Percentiles rank a stretch among this genome's conserved stretches.
These are phyloP conservation scores for Nemurella pictetii DNA, from an alignment of 2,888 invertebrate genomes.

Conservation along the genomic window DNA sequence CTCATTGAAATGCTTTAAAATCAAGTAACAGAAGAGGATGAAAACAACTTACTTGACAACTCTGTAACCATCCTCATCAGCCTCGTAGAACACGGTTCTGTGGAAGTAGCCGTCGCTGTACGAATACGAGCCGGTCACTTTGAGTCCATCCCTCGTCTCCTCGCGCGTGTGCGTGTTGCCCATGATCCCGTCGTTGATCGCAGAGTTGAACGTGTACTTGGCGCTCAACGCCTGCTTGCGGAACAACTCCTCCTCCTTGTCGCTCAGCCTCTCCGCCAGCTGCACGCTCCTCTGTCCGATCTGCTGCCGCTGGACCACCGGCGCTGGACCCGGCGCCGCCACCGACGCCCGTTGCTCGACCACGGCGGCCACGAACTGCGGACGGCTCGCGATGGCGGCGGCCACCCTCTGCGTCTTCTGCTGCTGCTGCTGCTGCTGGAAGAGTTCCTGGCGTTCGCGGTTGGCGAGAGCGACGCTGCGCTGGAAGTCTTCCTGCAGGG, in stretches of 20 bases:
- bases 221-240: conserved; percentile 49
- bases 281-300: not conserved
- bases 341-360: not conserved
- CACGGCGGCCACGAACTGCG: not conserved
- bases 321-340: not conserved
- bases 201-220: conserved; percentile 54
- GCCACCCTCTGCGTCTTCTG: not conserved
- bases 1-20: too few species aligned
- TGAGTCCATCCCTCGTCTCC: conserved; percentile 54
- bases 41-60: conserved; percentile 60
- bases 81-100: conserved; percentile 60
- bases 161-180: conserved; percentile 52
- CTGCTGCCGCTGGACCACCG: not conserved
- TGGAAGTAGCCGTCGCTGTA: conserved; percentile 63
- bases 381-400: not conserved
- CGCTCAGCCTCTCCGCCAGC: not conserved
- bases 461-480: not conserved
- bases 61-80: conserved; percentile 65
- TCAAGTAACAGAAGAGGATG: too few species aligned
- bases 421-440: not conserved
- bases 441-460: not conserved
- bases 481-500: conserved; percentile 12
- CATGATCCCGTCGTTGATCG: conserved; percentile 56
- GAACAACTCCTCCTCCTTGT: conserved; percentile 19
- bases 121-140: conserved; percentile 58